A percentile compares a stretch with the other conserved stretches of the same genome.
Evolutionary conservation across 2,113 vertebrate species (phyloP).

Genomic region (Oxyura jamaicensis): DNA sequence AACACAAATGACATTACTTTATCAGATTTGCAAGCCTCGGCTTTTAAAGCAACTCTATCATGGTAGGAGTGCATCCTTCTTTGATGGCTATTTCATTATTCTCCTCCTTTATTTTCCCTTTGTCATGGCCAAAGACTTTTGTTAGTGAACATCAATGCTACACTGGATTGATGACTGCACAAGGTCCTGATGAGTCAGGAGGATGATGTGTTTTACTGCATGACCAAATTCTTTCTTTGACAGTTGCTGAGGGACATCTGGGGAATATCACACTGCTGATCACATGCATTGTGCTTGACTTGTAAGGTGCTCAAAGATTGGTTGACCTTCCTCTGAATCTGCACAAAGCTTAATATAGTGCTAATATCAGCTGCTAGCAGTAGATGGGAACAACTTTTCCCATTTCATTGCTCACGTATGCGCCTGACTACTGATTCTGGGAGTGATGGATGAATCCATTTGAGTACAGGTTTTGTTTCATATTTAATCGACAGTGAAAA

Average conservation of each 20-base stretch:
- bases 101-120: not conserved
- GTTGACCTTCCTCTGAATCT: not conserved
- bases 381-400: not conserved
- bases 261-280: not conserved
- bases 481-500: not conserved
- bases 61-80: not conserved
- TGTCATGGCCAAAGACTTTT: not conserved
- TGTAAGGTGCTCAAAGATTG: not conserved
- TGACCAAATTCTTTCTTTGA: not conserved
- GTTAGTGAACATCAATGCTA: not conserved
- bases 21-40: not conserved
- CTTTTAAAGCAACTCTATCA: not conserved
- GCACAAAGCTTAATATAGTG: not conserved
- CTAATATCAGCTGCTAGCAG: not conserved
- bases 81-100: too few species aligned
- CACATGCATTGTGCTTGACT: not conserved
- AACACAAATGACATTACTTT: not conserved
- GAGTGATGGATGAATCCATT: not conserved
- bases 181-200: not conserved
- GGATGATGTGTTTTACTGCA: rapidly evolving
- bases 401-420: not conserved
- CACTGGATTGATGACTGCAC: not conserved
- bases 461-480: not conserved
- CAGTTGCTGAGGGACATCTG: not conserved
- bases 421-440: not conserved